phyloP scores from a whole-genome alignment of 2,888 invertebrate genomes.

The Cerastis leucographa region DNA sequence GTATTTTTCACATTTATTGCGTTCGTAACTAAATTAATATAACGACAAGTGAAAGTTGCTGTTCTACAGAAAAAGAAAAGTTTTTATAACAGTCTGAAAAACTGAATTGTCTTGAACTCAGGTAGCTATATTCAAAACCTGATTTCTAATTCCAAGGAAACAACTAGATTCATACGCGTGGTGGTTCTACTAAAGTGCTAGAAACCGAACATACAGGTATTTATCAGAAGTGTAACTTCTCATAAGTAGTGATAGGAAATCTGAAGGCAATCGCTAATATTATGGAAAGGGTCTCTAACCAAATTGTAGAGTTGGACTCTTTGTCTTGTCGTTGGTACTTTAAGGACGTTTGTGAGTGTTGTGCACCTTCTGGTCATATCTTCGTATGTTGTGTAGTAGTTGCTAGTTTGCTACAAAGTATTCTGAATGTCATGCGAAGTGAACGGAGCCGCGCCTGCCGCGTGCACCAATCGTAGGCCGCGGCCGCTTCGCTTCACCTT shows the following conservation, averaged over 20 bases:
- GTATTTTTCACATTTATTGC: not conserved
- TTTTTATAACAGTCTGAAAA: constrained; percentile 23
- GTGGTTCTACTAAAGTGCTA: not conserved
- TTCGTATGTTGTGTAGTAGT: constrained; percentile 2
- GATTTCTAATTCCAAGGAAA: constrained; percentile 33
- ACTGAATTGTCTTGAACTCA: constrained; percentile 5
- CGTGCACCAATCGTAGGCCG: constrained; percentile 69
- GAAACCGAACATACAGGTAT: not conserved
- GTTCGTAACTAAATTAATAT: constrained; percentile 15
- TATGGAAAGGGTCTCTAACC: not conserved
- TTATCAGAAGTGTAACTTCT: constrained; percentile 17
- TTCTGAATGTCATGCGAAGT: constrained; percentile 66
- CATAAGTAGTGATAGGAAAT: not conserved
- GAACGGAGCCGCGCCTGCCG: constrained; percentile 76
- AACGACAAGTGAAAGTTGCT: constrained; percentile 27
- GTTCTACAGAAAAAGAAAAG: constrained; percentile 20
- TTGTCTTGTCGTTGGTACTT: not conserved
- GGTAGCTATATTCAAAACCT: constrained; percentile 11
- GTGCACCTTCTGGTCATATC: constrained; percentile 28
- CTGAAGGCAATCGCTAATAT: not conserved
- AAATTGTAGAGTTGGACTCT: not conserved
- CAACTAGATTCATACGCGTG: constrained; percentile 1
- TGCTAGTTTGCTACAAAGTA: constrained; percentile 33
- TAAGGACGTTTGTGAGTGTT: not conserved
- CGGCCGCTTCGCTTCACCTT: constrained; percentile 46